Conservation (phyloP, 1,140 invertebrate species). For the Nasonia longicornis region DNA sequence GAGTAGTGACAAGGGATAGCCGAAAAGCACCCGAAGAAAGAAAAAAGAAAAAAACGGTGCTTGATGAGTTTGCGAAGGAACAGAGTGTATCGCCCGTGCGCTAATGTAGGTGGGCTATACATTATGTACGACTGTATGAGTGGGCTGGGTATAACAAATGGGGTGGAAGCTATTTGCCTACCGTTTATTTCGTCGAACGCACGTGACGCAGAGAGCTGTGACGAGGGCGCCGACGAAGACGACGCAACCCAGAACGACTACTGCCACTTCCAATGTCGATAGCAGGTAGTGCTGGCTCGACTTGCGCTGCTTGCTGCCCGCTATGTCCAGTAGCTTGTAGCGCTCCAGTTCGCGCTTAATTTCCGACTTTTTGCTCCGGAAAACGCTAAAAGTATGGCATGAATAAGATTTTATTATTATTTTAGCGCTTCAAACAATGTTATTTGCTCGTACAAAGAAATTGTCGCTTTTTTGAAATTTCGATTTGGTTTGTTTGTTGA, state of each 20-base stretch:
- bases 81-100: no score
- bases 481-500: no score
- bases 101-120: no score
- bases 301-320: constrained; percentile 61
- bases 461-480: no score
- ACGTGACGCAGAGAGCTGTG: constrained; percentile 83
- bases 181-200: constrained; percentile 76
- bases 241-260: constrained; percentile 81
- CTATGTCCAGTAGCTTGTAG: constrained; percentile 72
- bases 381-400: constrained; percentile 65
- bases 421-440: no score
- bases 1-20: background rate
- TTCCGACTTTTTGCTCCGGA: constrained; percentile 72
- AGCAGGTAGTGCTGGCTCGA: constrained; percentile 70
- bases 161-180: constrained; percentile 55
- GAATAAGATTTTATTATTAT: background rate
- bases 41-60: background rate
- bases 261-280: constrained; percentile 83
- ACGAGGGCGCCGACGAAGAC: constrained; percentile 83
- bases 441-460: no score
- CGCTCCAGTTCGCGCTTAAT: constrained; percentile 73
- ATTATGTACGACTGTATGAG: no score
- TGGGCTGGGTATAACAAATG: background rate
- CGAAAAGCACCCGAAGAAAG: background rate
- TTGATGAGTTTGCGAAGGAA: no score